Conservation (phyloP, 2,113 vertebrate species). For the Psilopogon haemacephalus region DNA sequence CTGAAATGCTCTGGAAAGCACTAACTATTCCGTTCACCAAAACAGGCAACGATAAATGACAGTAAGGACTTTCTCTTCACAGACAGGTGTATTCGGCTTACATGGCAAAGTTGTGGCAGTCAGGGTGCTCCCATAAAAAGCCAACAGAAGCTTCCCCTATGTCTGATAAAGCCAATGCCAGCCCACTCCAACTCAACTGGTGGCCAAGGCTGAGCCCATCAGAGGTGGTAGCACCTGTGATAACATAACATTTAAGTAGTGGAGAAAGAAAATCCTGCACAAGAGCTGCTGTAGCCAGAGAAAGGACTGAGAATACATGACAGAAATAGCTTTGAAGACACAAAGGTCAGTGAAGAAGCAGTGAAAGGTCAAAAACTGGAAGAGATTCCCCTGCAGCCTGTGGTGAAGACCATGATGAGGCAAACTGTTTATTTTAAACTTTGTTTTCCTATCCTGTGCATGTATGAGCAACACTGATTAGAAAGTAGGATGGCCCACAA, state of each 20-base stretch:
- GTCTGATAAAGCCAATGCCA: not conserved
- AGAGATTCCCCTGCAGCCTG: not conserved
- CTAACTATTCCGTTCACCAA: not conserved
- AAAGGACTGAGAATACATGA: not conserved
- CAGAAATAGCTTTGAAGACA: not conserved
- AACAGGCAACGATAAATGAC: not conserved
- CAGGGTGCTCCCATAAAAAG: not conserved
- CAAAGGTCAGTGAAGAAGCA: not conserved
- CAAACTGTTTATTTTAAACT: not conserved
- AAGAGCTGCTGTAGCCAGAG: not conserved
- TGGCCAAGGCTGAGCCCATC: not conserved
- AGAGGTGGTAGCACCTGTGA: not conserved
- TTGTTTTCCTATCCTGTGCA: not conserved
- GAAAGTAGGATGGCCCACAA: not conserved
- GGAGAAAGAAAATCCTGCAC: not conserved
- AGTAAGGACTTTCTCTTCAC: not conserved
- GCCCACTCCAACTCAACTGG: fast-evolving
- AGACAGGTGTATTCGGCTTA: not conserved
- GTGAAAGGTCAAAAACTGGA: not conserved
- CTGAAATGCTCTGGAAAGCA: not conserved
- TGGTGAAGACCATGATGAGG: not conserved
- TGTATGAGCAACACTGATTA: not conserved
- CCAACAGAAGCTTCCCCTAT: not conserved
- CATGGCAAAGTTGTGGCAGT: not conserved
- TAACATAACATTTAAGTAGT: not conserved